Conservation (phyloP, 1,140 invertebrate genomes). For the Drosophila simulans region DNA sequence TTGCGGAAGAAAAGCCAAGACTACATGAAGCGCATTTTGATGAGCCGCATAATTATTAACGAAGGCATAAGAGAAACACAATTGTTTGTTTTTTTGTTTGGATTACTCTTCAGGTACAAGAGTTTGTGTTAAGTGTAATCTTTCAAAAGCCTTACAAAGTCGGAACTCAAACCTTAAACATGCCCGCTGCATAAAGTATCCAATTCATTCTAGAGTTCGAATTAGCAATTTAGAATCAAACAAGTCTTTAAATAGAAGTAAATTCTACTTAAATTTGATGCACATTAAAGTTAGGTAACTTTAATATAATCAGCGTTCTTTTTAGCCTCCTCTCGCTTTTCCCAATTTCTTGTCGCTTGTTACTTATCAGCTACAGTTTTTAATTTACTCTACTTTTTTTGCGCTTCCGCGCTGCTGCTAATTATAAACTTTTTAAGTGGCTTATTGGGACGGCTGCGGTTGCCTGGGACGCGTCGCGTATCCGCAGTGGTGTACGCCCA, state of each 20-base stretch:
- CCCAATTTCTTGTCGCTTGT: conserved; percentile 10
- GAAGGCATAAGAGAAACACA: conserved; percentile 16
- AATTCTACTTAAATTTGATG: too few relatives aligned
- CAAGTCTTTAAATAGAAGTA: too few relatives aligned
- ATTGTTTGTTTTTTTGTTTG: background rate
- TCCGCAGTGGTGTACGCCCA: conserved; percentile 29
- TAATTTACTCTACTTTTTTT: conserved; percentile 56
- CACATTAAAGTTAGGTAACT: background rate
- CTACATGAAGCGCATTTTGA: conserved; percentile 48
- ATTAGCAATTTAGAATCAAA: too few relatives aligned
- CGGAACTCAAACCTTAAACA: background rate
- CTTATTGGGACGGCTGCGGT: conserved; percentile 77
- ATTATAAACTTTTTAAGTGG: conserved; percentile 83
- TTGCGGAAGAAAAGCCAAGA: conserved; percentile 19
- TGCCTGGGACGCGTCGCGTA: conserved; percentile 31
- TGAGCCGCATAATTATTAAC: conserved; percentile 57
- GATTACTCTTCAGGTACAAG: background rate
- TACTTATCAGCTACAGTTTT: conserved; percentile 59
- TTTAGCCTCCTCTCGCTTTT: conserved; percentile 3
- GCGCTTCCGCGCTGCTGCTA: conserved; percentile 56
- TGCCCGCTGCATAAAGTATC: background rate
- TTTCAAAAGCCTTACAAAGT: background rate
- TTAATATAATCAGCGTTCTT: background rate
- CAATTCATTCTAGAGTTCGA: too few relatives aligned
- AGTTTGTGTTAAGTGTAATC: background rate